Evolutionary conservation across 2,113 vertebrate genomes (phyloP), one percentile per base, ranked within the genome.

Genomic region (Tinamus guttatus): DNA sequence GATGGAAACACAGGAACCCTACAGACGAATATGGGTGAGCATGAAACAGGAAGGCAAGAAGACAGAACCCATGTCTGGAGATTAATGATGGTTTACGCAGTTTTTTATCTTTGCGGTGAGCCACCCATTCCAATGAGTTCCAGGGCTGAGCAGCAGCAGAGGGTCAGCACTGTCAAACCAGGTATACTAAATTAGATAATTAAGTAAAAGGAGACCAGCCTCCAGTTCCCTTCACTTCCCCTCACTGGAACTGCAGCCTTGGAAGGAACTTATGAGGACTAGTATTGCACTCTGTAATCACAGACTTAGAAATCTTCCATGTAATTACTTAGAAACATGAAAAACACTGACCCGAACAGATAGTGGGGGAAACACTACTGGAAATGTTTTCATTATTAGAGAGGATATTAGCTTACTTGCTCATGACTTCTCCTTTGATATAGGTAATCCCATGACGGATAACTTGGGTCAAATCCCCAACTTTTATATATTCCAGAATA

Each of bases 391-490:
- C 20, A 27, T 79, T 87, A 71, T 94, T 75, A 79, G 17, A 58
- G 82, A 90, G 85, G 92, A 90, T 88, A 67, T 86, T 92, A 92
- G 32, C 67, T 83, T 74, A 40, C 47, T 78, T 19, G 58, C 69
- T 87, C 71, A 79, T 81, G 85, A 94, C 89, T 73, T 86, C 85
- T 78, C 85, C 93, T 95, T 95, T 95, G 93, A 94, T 90, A 83
- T 7, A 59, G 82, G 59, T 62, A 96, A 94, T 94, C 73, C 77
- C 85, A 90, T 59, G 64, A 16, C 3, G 56, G 82, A 64, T 91
- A 95, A 87, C 40, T 85, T 10, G 56, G 85, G 69, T 93, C 93
- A 90, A 86, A 83, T 65, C 70, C 51, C 60, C 15, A 36, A 27
- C 10, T 95, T 87, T 85, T 24, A 80, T 88, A 54, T 68, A 32